These are phyloP conservation scores for Hyles vespertilio DNA, from an alignment of 1,140 invertebrate genomes.

Conservation along the genomic window DNA sequence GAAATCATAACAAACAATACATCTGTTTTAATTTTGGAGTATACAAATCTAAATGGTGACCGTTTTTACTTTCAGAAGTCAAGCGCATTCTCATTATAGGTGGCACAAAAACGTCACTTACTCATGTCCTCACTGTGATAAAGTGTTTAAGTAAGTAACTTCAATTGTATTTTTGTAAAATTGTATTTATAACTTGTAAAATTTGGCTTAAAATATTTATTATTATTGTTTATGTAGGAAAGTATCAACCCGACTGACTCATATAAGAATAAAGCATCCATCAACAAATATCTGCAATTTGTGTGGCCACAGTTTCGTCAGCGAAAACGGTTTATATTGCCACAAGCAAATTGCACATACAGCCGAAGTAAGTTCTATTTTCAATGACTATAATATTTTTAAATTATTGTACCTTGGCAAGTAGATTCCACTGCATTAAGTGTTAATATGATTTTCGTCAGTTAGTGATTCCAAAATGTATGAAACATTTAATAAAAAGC, in stretches of 20 bases:
- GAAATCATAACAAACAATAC: too few species aligned
- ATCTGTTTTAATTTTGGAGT: neutral
- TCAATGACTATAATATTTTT: neutral
- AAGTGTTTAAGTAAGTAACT: constrained; percentile 53
- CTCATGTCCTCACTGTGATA: constrained; percentile 56
- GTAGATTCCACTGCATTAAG: neutral
- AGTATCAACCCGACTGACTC: constrained; percentile 53
- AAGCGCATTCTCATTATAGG: constrained; percentile 57
- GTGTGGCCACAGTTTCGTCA: constrained; percentile 65
- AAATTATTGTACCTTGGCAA: neutral
- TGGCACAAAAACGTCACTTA: constrained; percentile 67
- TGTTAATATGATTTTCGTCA: too few species aligned
- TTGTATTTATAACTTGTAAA: too few species aligned
- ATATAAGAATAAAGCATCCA: constrained; percentile 63
- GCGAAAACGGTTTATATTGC: constrained; percentile 51
- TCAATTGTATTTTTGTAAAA: too few species aligned
- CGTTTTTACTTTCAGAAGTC: constrained; percentile 37
- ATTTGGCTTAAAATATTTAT: too few species aligned
- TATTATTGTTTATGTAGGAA: constrained; percentile 32
- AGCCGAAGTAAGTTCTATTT: constrained; percentile 36
- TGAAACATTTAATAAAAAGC: too few species aligned
- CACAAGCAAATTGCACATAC: constrained; percentile 57
- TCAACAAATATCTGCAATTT: constrained; percentile 54
- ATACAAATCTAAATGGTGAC: too few species aligned
- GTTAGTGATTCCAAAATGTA: too few species aligned